These are phyloP conservation scores for Pristionchus entomophagus DNA, from an alignment of 2,888 invertebrate genomes.

Conservation along the genomic window DNA sequence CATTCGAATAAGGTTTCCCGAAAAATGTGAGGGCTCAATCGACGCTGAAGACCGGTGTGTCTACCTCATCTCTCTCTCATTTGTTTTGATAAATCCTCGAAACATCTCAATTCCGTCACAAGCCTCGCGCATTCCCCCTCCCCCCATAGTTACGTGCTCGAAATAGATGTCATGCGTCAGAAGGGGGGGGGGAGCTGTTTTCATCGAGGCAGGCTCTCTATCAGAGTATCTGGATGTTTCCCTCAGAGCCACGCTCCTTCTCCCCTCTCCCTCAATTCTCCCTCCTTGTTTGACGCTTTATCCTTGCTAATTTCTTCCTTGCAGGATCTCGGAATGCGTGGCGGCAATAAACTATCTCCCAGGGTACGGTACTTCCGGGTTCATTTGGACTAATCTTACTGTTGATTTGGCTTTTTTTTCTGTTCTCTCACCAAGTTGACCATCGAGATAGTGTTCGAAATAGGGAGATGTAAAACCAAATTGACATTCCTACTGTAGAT, in stretches of 20 bases:
- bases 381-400: neutral
- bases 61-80: too few species aligned
- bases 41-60: too few species aligned
- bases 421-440: neutral
- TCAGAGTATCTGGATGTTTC: neutral
- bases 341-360: neutral
- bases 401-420: neutral
- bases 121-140: too few species aligned
- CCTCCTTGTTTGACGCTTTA: neutral
- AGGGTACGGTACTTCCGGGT: neutral
- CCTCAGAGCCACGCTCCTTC: neutral
- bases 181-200: too few species aligned
- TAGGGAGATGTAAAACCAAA: neutral
- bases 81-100: too few species aligned
- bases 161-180: too few species aligned
- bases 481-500: too few species aligned
- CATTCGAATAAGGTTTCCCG: too few species aligned
- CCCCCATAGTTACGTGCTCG: too few species aligned
- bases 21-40: too few species aligned
- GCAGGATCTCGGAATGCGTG: neutral
- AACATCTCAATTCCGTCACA: too few species aligned
- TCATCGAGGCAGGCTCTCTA: too few species aligned
- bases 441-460: neutral
- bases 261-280: neutral
- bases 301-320: neutral